Evolutionary conservation across 2,797 vertebrate species (phyloP), one percentile per base, ranked within the genome.

Genomic region (Pseudochaenichthys georgianus): DNA sequence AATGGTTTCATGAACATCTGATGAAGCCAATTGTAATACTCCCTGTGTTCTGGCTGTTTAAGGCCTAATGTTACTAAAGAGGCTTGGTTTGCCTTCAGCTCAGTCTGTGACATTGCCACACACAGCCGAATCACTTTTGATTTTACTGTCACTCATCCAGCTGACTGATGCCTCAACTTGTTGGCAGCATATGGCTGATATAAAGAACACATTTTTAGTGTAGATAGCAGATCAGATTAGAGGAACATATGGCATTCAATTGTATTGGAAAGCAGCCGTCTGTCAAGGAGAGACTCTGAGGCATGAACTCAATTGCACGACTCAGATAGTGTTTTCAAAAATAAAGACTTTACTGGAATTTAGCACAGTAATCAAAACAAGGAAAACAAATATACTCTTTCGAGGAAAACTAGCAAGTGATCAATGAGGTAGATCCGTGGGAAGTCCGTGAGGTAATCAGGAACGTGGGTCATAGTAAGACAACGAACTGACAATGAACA

Each of bases 221-320:
- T 48, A 60, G 31, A 67, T 52, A 23, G 48, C 51, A 64, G 54
- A 70, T 77, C 42, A 52, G 48, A 83, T 83, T 54, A 78, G 52
- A 77, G 9, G 2, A 81, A 52, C 75, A 71, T 80, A 81, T 72
- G 57, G 63, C 34, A 48, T 43, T n/a, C 50, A 45, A 51, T 67
- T 82, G 73, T 55, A 75, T 19, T 74, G 53, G 60, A 60, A 76
- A 75, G 65, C 42, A 34, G 19, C 54, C 34, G 53, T 68, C 50
- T n/a, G n/a, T n/a, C n/a, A n/a, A n/a, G n/a, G n/a, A n/a, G n/a
- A n/a, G n/a, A n/a, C n/a, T n/a, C n/a, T n/a, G n/a, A n/a, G n/a
- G n/a, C n/a, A n/a, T n/a, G n/a, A n/a, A n/a, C n/a, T n/a, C n/a
- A n/a, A n/a, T n/a, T n/a, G n/a, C n/a, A n/a, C n/a, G n/a, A n/a